These are phyloP conservation scores for Embiotoca jacksoni DNA, from an alignment of 2,113 vertebrate species.

Conservation along the genomic window DNA sequence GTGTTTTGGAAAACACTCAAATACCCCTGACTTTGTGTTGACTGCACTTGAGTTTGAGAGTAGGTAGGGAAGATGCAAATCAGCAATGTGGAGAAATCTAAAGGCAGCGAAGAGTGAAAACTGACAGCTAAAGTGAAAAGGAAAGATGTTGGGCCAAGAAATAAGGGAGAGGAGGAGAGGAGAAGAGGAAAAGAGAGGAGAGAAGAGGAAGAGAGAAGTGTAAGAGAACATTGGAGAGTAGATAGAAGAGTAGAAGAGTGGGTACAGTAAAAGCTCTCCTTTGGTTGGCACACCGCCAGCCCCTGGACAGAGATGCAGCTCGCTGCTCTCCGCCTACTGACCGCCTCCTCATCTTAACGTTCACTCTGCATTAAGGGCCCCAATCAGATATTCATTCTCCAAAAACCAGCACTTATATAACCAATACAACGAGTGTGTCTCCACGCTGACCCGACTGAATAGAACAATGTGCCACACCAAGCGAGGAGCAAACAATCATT, in stretches of 20 bases:
- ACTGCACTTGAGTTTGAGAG: conserved; percentile 9
- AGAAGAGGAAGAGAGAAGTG: conserved; percentile 20
- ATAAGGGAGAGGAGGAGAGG: conserved; percentile 5
- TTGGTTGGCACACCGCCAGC: conserved; percentile 70
- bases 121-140: conserved; percentile 33
- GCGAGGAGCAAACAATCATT: conserved; percentile 61
- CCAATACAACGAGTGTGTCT: conserved; percentile 68
- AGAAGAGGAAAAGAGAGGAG: neutral
- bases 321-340: conserved; percentile 77
- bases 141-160: conserved; percentile 30
- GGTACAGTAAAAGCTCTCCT: conserved; percentile 74
- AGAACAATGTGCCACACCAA: conserved; percentile 64
- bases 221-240: conserved; percentile 49
- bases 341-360: conserved; percentile 81
- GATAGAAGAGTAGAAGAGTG: conserved; percentile 65
- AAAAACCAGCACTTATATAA: conserved; percentile 83
- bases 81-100: conserved; percentile 34
- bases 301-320: conserved; percentile 76
- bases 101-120: conserved; percentile 25
- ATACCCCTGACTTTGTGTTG: conserved; percentile 20
- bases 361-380: conserved; percentile 82
- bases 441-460: conserved; percentile 54
- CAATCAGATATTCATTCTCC: conserved; percentile 86
- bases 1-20: conserved; percentile 37
- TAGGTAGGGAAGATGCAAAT: conserved; percentile 39